phyloP scores from a whole-genome alignment of 1,140 invertebrate species.

The Akabosia matsudoensis region DNA sequence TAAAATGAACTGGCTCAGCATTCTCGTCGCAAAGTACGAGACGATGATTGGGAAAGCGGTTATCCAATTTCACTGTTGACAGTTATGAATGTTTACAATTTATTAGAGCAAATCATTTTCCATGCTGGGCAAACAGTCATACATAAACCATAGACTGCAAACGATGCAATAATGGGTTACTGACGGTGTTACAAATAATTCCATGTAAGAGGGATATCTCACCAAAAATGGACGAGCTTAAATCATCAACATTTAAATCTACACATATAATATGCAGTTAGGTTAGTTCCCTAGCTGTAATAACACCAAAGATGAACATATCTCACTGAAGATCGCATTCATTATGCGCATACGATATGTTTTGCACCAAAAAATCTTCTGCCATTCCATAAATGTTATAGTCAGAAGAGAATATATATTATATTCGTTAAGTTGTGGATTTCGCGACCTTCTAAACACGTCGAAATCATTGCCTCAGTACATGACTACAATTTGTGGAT shows the following conservation, averaged over 20 bases:
- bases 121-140: background rate
- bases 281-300: no score
- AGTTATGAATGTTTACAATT: conserved; percentile 21
- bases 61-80: conserved; percentile 22
- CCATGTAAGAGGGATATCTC: background rate
- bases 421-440: no score
- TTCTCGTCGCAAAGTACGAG: no score
- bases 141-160: background rate
- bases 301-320: no score
- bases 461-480: no score
- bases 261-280: background rate
- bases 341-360: no score
- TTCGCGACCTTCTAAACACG: no score
- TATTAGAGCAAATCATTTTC: conserved; percentile 12
- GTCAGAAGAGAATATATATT: background rate
- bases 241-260: background rate
- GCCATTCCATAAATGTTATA: background rate
- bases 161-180: background rate
- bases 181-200: background rate
- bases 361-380: no score
- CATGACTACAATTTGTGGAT: no score
- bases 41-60: conserved; percentile 16
- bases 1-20: background rate
- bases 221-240: conserved; percentile 13
- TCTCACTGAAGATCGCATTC: background rate